These are phyloP conservation scores for Alloscopus bannaensis DNA, from an alignment of 2,888 invertebrate genomes.

Conservation along the genomic window DNA sequence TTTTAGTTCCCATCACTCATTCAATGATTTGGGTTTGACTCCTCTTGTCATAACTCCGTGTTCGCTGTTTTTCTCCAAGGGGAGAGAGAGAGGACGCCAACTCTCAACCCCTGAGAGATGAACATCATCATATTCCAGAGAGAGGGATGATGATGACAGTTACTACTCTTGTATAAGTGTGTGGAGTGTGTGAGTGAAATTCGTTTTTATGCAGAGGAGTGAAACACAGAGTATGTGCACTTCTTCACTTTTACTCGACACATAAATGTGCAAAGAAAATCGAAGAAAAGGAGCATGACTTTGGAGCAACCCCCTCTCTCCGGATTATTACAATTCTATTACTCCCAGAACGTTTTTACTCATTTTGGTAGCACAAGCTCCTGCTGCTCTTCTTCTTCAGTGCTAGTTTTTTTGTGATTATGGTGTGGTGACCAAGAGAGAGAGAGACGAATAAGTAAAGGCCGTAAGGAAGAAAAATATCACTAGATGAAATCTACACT, in stretches of 20 bases:
- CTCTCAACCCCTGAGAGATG: background rate
- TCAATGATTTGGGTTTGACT: conserved; percentile 52
- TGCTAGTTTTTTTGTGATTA: conserved; percentile 39
- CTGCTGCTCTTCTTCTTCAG: conserved; percentile 15
- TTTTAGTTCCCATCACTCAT: conserved; percentile 59
- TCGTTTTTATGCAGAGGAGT: too few species aligned
- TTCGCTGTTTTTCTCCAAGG: background rate
- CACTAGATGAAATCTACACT: conserved; percentile 25
- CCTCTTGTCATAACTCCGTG: conserved; percentile 55
- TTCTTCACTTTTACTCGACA: conserved; percentile 9
- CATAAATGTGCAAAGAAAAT: background rate
- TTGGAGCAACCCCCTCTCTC: background rate
- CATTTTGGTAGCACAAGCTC: conserved; percentile 40
- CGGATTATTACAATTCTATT: conserved; percentile 24
- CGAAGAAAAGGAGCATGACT: too few species aligned
- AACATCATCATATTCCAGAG: conserved; percentile 12
- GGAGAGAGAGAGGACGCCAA: conserved; percentile 28
- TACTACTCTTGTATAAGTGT: too few species aligned
- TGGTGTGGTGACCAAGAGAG: conserved; percentile 4
- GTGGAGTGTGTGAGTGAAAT: conserved; percentile 25
- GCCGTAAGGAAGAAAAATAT: conserved; percentile 8
- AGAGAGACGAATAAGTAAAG: background rate
- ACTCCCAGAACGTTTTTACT: conserved; percentile 30
- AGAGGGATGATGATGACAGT: conserved; percentile 48
- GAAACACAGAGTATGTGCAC: too few species aligned